phyloP scores from a whole-genome alignment of 1,140 invertebrate species.

The Diorhabda elongata region DNA sequence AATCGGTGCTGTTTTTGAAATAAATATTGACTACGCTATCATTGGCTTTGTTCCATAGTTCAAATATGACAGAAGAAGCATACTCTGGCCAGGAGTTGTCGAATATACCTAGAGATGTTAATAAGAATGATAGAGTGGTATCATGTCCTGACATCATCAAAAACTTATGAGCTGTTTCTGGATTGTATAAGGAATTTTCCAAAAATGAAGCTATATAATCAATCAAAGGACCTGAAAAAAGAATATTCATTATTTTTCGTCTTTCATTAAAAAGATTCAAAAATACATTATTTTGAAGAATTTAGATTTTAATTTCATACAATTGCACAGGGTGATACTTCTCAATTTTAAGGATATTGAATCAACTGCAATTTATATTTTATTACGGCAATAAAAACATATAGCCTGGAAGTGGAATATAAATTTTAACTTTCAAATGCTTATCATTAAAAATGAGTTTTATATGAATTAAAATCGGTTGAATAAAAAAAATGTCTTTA shows the following conservation, averaged over 20 bases:
- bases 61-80: neutral
- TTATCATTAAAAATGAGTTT: no score
- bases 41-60: neutral
- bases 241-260: neutral
- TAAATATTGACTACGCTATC: neutral
- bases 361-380: no score
- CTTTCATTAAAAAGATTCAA: no score
- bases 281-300: no score
- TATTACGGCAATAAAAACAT: no score
- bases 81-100: neutral
- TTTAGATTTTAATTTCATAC: no score
- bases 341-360: no score
- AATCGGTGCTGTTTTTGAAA: neutral
- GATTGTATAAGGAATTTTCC: neutral
- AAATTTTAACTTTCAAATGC: no score
- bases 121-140: neutral
- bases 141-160: neutral
- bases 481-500: no score
- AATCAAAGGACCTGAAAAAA: conserved; percentile 11
- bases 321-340: no score
- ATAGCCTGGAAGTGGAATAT: no score
- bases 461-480: no score
- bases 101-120: neutral
- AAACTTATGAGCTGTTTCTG: neutral
- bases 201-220: conserved; percentile 15